These are phyloP conservation scores for Chascanopsetta lugubris DNA, from an alignment of 2,113 vertebrate species.

Conservation along the genomic window DNA sequence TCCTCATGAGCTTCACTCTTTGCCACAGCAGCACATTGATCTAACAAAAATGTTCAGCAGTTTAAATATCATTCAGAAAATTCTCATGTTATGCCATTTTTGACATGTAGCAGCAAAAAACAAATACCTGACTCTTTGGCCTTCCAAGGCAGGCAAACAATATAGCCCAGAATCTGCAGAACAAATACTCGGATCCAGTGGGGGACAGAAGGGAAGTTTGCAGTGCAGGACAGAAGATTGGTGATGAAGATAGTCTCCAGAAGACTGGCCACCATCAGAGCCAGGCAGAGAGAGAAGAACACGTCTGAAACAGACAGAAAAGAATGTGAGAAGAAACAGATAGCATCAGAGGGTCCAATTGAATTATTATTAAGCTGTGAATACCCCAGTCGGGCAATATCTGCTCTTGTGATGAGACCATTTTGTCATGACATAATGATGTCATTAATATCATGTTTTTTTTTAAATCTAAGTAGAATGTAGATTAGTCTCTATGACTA, in stretches of 20 bases:
- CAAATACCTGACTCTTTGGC: conserved; percentile 42
- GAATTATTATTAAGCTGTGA: too few relatives aligned
- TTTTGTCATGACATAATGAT: too few relatives aligned
- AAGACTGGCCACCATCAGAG: conserved; percentile 79
- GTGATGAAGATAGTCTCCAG: conserved; percentile 77
- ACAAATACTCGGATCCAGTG: conserved; percentile 64
- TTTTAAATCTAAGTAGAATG: too few relatives aligned
- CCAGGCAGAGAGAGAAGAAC: conserved; percentile 75
- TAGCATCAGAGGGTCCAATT: not conserved
- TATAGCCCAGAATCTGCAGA: conserved; percentile 51
- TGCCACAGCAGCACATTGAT: not conserved
- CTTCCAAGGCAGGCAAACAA: conserved; percentile 54
- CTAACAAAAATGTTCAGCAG: too few relatives aligned
- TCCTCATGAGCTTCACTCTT: not conserved
- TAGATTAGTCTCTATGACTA: too few relatives aligned
- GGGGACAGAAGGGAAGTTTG: conserved; percentile 49
- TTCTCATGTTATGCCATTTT: not conserved
- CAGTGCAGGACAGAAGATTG: conserved; percentile 61
- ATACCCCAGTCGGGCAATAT: too few relatives aligned
- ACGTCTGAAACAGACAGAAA: conserved; percentile 58
- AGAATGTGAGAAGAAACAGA: too few relatives aligned
- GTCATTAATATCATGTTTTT: too few relatives aligned
- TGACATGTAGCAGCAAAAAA: not conserved
- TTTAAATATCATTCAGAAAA: too few relatives aligned
- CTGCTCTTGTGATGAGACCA: too few relatives aligned